Conservation (phyloP, 2,888 invertebrate genomes). For the Anarsia innoxiella region DNA sequence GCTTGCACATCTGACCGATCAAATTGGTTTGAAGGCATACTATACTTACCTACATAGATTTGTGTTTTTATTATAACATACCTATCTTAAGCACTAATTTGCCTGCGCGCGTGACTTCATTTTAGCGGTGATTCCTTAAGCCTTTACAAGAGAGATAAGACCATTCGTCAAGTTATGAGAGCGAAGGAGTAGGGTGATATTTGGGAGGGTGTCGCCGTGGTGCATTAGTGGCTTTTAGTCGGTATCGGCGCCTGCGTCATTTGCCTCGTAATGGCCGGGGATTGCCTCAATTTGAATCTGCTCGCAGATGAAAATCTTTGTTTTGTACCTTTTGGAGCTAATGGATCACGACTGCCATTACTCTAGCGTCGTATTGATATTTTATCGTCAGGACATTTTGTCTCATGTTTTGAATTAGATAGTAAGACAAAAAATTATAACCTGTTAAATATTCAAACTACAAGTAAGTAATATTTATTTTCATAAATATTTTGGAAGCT, state of each 20-base stretch:
- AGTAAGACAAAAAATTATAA: too few relatives aligned
- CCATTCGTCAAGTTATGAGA: constrained; percentile 19
- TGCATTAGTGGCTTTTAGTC: constrained; percentile 60
- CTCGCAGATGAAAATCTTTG: constrained; percentile 39
- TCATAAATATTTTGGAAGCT: too few relatives aligned
- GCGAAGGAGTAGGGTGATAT: constrained; percentile 28
- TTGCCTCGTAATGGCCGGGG: constrained; percentile 55
- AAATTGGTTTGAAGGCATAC: too few relatives aligned
- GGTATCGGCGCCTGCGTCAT: constrained; percentile 52
- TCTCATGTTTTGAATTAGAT: too few relatives aligned
- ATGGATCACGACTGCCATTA: constrained; percentile 31
- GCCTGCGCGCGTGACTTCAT: constrained; percentile 51
- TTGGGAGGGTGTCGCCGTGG: constrained; percentile 36
- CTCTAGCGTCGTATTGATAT: background rate
- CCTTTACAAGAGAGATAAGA: constrained; percentile 32
- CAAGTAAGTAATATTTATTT: too few relatives aligned
- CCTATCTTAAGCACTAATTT: constrained; percentile 37
- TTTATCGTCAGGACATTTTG: too few relatives aligned
- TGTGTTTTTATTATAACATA: constrained; percentile 11
- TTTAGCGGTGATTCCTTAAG: constrained; percentile 39
- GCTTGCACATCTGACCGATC: too few relatives aligned
- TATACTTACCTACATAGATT: too few relatives aligned
- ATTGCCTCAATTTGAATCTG: constrained; percentile 58
- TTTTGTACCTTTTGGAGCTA: constrained; percentile 36
- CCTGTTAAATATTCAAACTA: too few relatives aligned